Evolutionary conservation across 2,888 invertebrate species (phyloP), one percentile per base, ranked within the genome.

Genomic region (Pollenia angustigena): DNA sequence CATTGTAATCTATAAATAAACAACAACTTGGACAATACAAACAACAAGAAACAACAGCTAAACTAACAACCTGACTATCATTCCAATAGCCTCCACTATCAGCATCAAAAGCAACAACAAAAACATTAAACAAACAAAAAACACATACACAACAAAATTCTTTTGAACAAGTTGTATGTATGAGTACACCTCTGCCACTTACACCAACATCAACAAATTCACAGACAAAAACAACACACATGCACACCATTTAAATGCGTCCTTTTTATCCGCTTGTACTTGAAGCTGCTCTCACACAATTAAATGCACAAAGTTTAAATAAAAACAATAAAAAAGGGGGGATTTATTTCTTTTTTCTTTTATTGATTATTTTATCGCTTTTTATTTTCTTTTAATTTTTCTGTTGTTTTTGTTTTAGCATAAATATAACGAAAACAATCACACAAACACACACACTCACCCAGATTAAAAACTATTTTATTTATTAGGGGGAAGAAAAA

Each of bases 1-100:
- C 76, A 80, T 76, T 85, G 80, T 87, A 85, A 87, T 84, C 84
- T 71, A 82, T 79, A 81, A 87, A 87, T 76, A 85, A 83, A 83
- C 76, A 85, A 83, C 76, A 64, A 80, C 62, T 60, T 50, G 58
- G 68, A n/a, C 54, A 40, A 81, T 42, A 58, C n/a, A 52, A 52
- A 40, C 44, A 81, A 16, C 58, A 78, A 32, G 54, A 11, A 50
- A 69, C 18, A 58, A 60, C 11, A 9, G 18, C 32, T 0, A 12
- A 76, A 60, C 42, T 52, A 42, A 16, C 52, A 54, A 52, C 4
- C 12, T 69, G 12, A 52, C 7, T 42, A 66, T 14, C 18, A 42
- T 58, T 40, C 71, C 18, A 23, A 52, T 42, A 23, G 58, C 42
- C 68, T 32, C n/a, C 14, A 40, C 56, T 71, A 72, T 42, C 16